These are phyloP conservation scores for Spialia ferax DNA, from an alignment of 2,888 invertebrate species.

Conservation along the genomic window DNA sequence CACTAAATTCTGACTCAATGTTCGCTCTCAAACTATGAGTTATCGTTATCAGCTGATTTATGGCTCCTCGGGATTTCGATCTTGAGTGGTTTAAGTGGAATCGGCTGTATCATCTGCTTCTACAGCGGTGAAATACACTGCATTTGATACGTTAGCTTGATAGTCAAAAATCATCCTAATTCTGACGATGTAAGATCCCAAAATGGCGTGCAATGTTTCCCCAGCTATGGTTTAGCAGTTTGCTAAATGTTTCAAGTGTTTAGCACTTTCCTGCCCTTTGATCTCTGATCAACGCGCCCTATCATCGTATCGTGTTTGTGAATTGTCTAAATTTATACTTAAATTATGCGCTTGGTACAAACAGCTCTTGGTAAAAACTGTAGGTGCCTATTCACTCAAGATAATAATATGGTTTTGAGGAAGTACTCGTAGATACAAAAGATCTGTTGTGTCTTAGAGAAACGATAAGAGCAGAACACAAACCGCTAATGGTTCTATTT, in stretches of 20 bases:
- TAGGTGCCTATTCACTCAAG: too few species aligned
- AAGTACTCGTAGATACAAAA: too few species aligned
- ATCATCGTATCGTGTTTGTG: conserved; percentile 32
- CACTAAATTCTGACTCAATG: conserved; percentile 32
- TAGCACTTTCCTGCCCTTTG: conserved; percentile 36
- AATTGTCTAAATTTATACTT: conserved; percentile 34
- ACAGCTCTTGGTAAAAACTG: background rate
- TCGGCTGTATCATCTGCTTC: conserved; percentile 34
- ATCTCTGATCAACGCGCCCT: conserved; percentile 34
- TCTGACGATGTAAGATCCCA: background rate
- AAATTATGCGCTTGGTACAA: conserved; percentile 8
- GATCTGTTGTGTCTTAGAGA: too few species aligned
- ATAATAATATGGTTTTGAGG: too few species aligned
- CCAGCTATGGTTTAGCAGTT: background rate
- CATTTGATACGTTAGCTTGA: background rate
- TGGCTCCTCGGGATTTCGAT: conserved; percentile 32
- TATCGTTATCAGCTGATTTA: conserved; percentile 41
- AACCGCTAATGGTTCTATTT: too few species aligned
- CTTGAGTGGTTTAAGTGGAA: conserved; percentile 41
- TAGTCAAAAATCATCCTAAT: background rate
- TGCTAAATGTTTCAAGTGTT: conserved; percentile 32
- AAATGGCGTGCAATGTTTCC: background rate
- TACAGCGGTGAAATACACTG: conserved; percentile 15
- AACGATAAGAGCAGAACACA: too few species aligned
- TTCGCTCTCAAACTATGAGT: conserved; percentile 31